Percentiles rank a stretch among this genome's conserved stretches.
Evolutionary conservation across 2,113 vertebrate species (phyloP).

Genomic region (Leucosticte australis): DNA sequence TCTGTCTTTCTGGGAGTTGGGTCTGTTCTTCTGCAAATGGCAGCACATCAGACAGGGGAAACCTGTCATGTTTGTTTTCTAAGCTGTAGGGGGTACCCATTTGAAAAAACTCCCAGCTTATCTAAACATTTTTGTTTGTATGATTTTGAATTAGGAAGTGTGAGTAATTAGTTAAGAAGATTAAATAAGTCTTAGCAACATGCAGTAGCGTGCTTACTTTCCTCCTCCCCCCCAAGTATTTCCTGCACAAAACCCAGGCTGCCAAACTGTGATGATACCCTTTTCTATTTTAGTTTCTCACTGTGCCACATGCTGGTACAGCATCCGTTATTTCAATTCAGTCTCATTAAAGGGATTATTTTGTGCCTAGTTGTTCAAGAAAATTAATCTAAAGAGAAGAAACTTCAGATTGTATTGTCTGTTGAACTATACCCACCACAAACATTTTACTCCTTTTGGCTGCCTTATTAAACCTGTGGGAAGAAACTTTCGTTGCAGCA

Average conservation of each 20-base stretch:
- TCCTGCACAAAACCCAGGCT: constrained; percentile 37
- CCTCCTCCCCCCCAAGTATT: neutral
- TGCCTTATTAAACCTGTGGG: constrained; percentile 36
- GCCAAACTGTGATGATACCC: constrained; percentile 27
- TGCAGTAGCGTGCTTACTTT: constrained; percentile 40
- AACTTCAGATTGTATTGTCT: constrained; percentile 10
- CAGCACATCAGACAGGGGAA: constrained; percentile 64
- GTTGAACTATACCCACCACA: constrained; percentile 9
- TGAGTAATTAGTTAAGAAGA: constrained; percentile 77
- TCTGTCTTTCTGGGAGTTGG: constrained; percentile 60
- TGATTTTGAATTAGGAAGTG: constrained; percentile 79
- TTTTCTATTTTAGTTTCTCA: constrained; percentile 45
- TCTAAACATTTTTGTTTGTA: constrained; percentile 78
- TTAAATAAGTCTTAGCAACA: constrained; percentile 74
- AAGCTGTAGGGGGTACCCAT: constrained; percentile 71
- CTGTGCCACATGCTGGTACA: constrained; percentile 50
- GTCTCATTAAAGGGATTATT: constrained; percentile 45
- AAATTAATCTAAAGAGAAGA: constrained; percentile 49
- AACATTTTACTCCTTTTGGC: constrained; percentile 23
- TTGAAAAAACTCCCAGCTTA: constrained; percentile 73
- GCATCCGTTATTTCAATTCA: constrained; percentile 24
- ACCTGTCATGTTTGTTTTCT: constrained; percentile 77
- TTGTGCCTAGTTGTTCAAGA: neutral
- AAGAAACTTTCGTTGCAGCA: constrained; percentile 2
- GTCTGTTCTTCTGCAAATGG: constrained; percentile 77